These are phyloP conservation scores for Vimba vimba DNA, from an alignment of 2,113 vertebrate species.

Conservation along the genomic window DNA sequence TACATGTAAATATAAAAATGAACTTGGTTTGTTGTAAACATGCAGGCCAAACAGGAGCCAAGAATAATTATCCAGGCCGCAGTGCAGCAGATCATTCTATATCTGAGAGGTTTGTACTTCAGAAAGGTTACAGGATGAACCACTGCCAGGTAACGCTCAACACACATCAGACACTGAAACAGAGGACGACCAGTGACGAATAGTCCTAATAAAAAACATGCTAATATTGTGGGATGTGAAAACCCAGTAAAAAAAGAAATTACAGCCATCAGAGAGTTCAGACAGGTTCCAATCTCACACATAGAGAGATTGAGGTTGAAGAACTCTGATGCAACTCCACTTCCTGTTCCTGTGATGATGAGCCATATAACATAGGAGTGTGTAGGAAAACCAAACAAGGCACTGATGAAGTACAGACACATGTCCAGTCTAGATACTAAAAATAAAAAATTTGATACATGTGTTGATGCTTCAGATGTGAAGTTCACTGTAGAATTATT, in stretches of 20 bases:
- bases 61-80: no score
- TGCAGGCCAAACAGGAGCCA: background rate
- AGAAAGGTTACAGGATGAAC: no score
- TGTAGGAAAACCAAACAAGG: background rate
- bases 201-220: background rate
- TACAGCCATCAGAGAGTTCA: background rate
- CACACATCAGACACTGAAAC: no score
- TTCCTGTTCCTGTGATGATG: background rate
- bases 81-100: no score
- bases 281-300: background rate
- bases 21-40: background rate
- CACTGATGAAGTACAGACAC: background rate
- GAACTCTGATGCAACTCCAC: background rate
- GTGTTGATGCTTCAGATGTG: background rate
- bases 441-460: no score
- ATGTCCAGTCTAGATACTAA: background rate
- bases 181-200: background rate
- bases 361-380: background rate
- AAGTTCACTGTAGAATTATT: background rate
- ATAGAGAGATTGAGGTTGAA: background rate
- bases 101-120: no score
- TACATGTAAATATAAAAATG: background rate
- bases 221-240: background rate
- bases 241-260: background rate
- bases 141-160: no score